phyloP scores from a whole-genome alignment of 2,888 invertebrate genomes.

The Emmelina monodactyla region DNA sequence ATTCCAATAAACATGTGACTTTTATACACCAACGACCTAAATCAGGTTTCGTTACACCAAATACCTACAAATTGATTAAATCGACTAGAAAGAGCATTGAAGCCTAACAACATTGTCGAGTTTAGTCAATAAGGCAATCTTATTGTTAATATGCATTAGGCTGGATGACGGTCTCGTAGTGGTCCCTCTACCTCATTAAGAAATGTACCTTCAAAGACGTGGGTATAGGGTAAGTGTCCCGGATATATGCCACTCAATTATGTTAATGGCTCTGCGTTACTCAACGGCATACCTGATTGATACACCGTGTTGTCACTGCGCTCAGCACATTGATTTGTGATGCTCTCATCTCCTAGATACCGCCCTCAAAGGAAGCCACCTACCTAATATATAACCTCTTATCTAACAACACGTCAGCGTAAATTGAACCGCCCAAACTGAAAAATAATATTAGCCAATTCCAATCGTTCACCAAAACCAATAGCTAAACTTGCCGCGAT shows the following conservation, averaged over 20 bases:
- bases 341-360: too few relatives aligned
- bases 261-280: conserved; percentile 52
- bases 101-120: conserved; percentile 26
- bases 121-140: conserved; percentile 24
- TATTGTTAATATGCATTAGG: conserved; percentile 54
- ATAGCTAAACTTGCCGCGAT: conserved; percentile 38
- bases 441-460: too few relatives aligned
- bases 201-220: conserved; percentile 50
- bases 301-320: conserved; percentile 27
- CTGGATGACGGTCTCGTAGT: conserved; percentile 34
- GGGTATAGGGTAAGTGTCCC: conserved; percentile 44
- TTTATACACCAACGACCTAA: too few relatives aligned
- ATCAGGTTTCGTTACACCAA: too few relatives aligned
- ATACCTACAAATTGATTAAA: conserved; percentile 27
- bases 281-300: conserved; percentile 41
- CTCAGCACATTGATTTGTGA: too few relatives aligned
- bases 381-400: too few relatives aligned
- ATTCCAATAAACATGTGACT: too few relatives aligned
- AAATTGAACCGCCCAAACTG: too few relatives aligned
- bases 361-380: too few relatives aligned
- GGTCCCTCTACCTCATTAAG: conserved; percentile 45
- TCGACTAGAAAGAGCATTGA: conserved; percentile 28
- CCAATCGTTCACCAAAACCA: conserved; percentile 54
- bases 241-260: conserved; percentile 56
- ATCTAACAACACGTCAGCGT: too few relatives aligned